Evolutionary conservation across 2,113 vertebrate genomes (phyloP), one percentile per base, ranked within the genome.

Genomic region (Eulacestoma nigropectus): DNA sequence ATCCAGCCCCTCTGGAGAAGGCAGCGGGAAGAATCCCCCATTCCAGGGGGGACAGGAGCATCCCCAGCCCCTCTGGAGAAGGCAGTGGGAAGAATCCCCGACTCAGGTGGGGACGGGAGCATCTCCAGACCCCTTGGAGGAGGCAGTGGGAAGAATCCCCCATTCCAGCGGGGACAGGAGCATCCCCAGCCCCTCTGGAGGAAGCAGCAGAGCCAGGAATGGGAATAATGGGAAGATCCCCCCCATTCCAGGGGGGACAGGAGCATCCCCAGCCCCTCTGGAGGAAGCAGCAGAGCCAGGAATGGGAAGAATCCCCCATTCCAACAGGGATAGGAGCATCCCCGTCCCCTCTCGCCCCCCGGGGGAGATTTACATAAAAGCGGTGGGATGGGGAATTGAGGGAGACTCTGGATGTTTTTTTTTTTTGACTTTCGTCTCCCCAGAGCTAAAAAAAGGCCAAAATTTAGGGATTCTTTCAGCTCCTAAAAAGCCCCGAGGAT

Each of bases 391-490:
- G 29, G 39, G 53, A 83, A 56, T 3, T 6, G 14, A 53, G 60
- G 67, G 69, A 77, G 42, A 65, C 46, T 29, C 33, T 27, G 35
- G 56, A 5, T 52, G 5, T 26, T 72, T 55, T 32, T 55, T 77
- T 39, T 42, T 75, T 76, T 46, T 20, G 56, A 73, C 82, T 92
- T 90, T 84, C 79, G 30, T 84, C 57, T 95, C 70, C 49, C 49
- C 62, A 15, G 47, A 82, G 76, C 77, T 87, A 90, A 94, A 95
- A 85, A 85, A 67, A 46, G 69, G 90, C 72, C 15, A 56, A 88
- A 92, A 92, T 95, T 89, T 74, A 89, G 78, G 2, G 18, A 75
- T 89, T 89, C 84, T 93, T 91, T 59, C 12, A 83, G 67, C 81
- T 79, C 84, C 84, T 60, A 59, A 92, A 93, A 47, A 42, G 9